Base-by-base conservation (phyloP, 2,888 invertebrate genomes). In the Amphipyra berbera region DNA sequence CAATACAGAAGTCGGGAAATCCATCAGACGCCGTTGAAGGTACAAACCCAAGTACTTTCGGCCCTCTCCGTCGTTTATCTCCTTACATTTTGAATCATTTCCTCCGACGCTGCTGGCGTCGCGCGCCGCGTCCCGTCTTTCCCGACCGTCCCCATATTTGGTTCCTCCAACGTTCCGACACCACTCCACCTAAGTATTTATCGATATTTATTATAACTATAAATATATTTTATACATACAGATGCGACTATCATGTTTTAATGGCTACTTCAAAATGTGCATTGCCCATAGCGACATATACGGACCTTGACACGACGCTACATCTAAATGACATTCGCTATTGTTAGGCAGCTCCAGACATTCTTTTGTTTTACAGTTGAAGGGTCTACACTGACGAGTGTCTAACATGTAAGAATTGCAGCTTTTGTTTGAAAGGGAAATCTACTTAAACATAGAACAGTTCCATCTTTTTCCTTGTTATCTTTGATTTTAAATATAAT, bases 361-460 rank as follows among this genome's bases (percentile, higher is more conserved):
- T 75, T 83, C 84, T 82, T 82, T 84, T 84, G 84, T 84, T 82
- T 78, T 40, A 60, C 60, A 62, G 47, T 67, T 77, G 71, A 80
- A 80, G 82, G 61, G 77, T 52, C 52, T 50, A 64, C 38, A 65
- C 50, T 56, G 66, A 70, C 61, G 49, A 70, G 62, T 66, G 61
- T 66, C 60, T 77, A 70, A 76, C 72, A 52, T 76, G 61, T 59
- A 63, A 64, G 61, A 70, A 72, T 65, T 73, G 75, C 70, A 66
- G 68, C 70, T 65, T 68, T 65, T 53, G 65, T 70, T 54, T 65
- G 50, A 63, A 76, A 57, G 5, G 40, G 49, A 77, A 64, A 61
- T 45, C 46, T 64, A 57, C 40, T 30, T 58, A 57, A 54, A 50
- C 44, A 49, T 45, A 61, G 50, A 53, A 59, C 1, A 52, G 30